Base-by-base conservation (phyloP, 2,888 invertebrate species). In the Limnephilus lunatus region DNA sequence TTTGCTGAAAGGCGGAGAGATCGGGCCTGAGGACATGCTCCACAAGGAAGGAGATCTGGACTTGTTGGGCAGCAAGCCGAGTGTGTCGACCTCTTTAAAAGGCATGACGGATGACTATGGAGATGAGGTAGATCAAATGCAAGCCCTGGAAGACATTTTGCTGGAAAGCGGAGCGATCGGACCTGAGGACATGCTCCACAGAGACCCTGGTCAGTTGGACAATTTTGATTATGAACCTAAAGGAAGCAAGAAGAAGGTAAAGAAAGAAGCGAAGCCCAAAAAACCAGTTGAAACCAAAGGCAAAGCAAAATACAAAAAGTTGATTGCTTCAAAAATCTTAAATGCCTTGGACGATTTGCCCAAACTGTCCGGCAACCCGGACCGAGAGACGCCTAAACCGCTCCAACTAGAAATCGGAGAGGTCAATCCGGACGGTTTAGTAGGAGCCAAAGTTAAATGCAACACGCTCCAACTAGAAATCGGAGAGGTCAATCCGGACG, bases 111-210 rank as follows among this genome's bases (percentile, higher is more conserved):
- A 94, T 95, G 95, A 96, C 85, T 94, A 95, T 32, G 96, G 96
- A 11, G 97, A 97, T 0, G 98, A 98, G 94, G 98, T 98, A 94
- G 97, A 97, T 85, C 97, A 97, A 93, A 94, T 98, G 68, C 98
- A 97, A 95, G 97, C 97, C 9, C 95, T 98, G 5, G 98, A 98
- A 95, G 98, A 98, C 94, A 98, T 98, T 94, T 98, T 98, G 97
- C 94, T 98, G 19, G 98, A 98, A 95, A 98, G 98, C 68, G 98
- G 97, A 88, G 98, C 98, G 95, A 97, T 98, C 95, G 98, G 96
- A 5, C 96, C 96, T 2, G 96, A 96, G 0, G 96, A 96, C 93
- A 96, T 96, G 0, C 95, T 95, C 81, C 93, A 95, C 35, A 96
- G 95, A 2, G 96, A 96, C 94, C 95, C 96, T 53, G 96, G 96